phyloP scores from a whole-genome alignment of 1,140 invertebrate species.

The Lamellibrachia luymesi region DNA sequence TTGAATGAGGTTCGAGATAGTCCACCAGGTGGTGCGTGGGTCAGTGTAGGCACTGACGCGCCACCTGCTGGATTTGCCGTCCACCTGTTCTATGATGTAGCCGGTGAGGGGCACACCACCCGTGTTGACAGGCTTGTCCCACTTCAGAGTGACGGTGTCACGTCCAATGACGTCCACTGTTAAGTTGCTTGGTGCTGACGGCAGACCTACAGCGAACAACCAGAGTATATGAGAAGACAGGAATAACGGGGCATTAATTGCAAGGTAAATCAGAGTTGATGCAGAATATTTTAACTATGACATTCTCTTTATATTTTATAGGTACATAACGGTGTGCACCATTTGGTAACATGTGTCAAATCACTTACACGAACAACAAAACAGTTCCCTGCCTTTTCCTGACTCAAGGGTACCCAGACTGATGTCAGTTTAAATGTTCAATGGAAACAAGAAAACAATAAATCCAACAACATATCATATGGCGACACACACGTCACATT shows the following conservation, averaged over 20 bases:
- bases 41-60: constrained; percentile 16
- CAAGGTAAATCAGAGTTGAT: neutral
- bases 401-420: neutral
- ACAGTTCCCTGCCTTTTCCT: neutral
- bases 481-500: no score
- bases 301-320: no score
- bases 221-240: constrained; percentile 41
- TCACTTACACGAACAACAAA: neutral
- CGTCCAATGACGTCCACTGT: constrained; percentile 88
- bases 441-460: no score
- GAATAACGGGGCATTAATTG: constrained; percentile 69
- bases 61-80: constrained; percentile 30
- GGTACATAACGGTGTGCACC: no score
- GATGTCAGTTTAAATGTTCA: neutral
- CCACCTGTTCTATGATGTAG: constrained; percentile 74
- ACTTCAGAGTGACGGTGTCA: constrained; percentile 82
- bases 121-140: constrained; percentile 70
- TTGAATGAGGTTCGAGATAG: constrained; percentile 50
- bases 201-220: constrained; percentile 64
- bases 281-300: neutral
- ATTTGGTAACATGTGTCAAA: neutral
- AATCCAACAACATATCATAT: no score
- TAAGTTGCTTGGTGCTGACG: constrained; percentile 86
- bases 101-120: constrained; percentile 70
- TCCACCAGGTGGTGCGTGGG: constrained; percentile 21